Percentiles rank a stretch among this genome's conserved stretches.
These are phyloP conservation scores for Slavum lentiscoides DNA, from an alignment of 2,888 invertebrate genomes.

Conservation along the genomic window DNA sequence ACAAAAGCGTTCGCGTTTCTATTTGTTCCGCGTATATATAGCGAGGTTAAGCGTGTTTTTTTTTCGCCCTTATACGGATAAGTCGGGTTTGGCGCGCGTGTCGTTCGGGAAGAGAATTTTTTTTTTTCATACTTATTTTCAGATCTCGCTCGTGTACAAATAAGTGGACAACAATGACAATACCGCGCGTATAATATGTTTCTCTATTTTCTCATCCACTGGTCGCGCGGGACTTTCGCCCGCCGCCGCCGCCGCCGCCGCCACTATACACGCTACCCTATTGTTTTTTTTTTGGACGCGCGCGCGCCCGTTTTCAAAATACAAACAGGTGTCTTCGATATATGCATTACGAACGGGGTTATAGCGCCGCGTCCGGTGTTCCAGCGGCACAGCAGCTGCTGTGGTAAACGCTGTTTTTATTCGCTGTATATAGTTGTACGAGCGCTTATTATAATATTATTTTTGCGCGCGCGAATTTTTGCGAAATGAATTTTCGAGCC, in stretches of 20 bases:
- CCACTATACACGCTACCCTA: neutral
- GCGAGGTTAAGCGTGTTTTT: slow-evolving; percentile 37
- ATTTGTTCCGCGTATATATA: slow-evolving; percentile 31
- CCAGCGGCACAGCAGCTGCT: no score
- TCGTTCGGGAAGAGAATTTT: slow-evolving; percentile 2
- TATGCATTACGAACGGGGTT: no score
- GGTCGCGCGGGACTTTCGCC: neutral
- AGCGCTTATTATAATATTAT: no score
- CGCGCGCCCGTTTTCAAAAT: no score
- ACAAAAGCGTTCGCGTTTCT: slow-evolving; percentile 48
- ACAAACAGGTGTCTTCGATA: slow-evolving; percentile 11
- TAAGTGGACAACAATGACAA: slow-evolving; percentile 49
- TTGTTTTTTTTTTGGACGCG: slow-evolving; percentile 17
- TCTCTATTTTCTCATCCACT: neutral
- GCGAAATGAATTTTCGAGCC: no score
- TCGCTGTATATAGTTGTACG: no score
- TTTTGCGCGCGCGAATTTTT: no score
- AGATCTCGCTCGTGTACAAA: slow-evolving; percentile 38
- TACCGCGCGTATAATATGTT: neutral
- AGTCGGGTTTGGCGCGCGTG: slow-evolving; percentile 33
- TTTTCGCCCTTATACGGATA: slow-evolving; percentile 46
- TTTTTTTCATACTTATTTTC: neutral
- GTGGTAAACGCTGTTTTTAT: no score
- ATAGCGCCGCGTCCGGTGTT: no score
- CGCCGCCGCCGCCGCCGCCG: no score